These are phyloP conservation scores for Intellagama lesueurii DNA, from an alignment of 2,797 vertebrate genomes.

Conservation along the genomic window DNA sequence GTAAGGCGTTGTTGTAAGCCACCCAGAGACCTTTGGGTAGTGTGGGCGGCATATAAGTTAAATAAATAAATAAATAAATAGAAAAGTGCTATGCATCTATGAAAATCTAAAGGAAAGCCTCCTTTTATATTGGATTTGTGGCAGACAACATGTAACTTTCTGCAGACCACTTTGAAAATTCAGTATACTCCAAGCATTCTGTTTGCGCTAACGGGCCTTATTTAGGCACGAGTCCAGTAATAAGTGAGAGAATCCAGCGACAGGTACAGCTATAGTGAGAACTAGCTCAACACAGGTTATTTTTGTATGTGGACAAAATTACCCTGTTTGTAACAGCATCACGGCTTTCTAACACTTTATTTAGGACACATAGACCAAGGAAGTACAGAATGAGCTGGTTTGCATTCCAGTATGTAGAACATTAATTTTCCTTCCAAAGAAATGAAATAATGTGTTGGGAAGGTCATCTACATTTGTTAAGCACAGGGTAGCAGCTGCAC, in stretches of 20 bases:
- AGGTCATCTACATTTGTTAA: conserved; percentile 1
- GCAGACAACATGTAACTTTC: too few species aligned
- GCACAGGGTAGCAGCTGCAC: not conserved
- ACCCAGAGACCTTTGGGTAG: too few species aligned
- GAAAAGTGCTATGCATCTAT: too few species aligned
- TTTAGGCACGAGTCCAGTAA: not conserved
- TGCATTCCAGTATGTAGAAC: fast-evolving
- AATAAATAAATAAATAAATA: too few species aligned
- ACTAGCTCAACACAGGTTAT: fast-evolving
- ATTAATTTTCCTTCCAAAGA: not conserved
- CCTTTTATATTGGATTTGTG: not conserved
- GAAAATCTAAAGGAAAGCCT: not conserved
- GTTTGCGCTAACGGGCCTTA: not conserved
- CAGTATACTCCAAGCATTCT: not conserved
- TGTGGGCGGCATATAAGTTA: too few species aligned
- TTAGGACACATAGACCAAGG: not conserved
- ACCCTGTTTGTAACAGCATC: fast-evolving
- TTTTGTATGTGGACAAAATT: not conserved
- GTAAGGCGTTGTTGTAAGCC: too few species aligned
- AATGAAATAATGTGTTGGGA: not conserved
- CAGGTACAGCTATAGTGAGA: not conserved
- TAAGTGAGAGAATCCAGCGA: not conserved
- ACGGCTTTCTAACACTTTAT: not conserved
- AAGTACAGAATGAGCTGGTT: not conserved
- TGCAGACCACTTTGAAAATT: not conserved